phyloP scores from a whole-genome alignment of 2,888 invertebrate genomes.

The Watsonalla binaria region DNA sequence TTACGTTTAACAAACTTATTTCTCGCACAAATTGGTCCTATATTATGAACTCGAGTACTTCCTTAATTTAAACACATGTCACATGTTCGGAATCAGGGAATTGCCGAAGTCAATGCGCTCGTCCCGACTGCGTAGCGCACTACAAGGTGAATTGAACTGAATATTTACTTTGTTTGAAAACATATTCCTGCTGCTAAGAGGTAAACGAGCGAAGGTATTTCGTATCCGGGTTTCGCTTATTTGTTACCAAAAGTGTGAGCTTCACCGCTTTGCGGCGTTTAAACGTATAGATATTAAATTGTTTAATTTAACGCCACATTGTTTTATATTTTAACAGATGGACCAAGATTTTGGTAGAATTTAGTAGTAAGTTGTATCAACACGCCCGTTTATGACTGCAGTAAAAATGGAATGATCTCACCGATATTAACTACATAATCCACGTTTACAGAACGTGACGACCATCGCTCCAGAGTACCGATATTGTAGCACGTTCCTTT shows the following conservation, averaged over 20 bases:
- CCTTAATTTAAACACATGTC: constrained; percentile 11
- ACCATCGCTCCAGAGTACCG: no score
- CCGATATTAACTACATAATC: constrained; percentile 12
- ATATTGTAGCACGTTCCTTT: background rate
- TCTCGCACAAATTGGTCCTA: background rate
- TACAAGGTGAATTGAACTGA: constrained; percentile 28
- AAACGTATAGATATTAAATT: constrained; percentile 15
- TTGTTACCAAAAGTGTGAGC: constrained; percentile 26
- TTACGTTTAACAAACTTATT: background rate
- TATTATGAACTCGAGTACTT: background rate
- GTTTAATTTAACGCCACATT: constrained; percentile 34
- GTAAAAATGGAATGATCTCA: constrained; percentile 13
- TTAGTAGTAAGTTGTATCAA: constrained; percentile 55
- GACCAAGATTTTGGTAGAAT: constrained; percentile 68
- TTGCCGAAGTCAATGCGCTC: constrained; percentile 26
- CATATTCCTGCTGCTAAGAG: constrained; percentile 20
- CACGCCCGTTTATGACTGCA: constrained; percentile 38
- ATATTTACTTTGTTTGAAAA: constrained; percentile 27
- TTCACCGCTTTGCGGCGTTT: constrained; percentile 36
- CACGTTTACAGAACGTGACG: constrained; percentile 10
- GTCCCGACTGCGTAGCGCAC: constrained; percentile 6
- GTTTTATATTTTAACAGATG: constrained; percentile 55
- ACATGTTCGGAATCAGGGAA: constrained; percentile 28
- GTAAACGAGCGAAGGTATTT: constrained; percentile 25
- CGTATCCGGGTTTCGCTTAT: constrained; percentile 27